A percentile compares a stretch with the other conserved stretches of the same genome.
Evolutionary conservation across 1,140 invertebrate genomes (phyloP).

Genomic region (Lucilia cuprina): DNA sequence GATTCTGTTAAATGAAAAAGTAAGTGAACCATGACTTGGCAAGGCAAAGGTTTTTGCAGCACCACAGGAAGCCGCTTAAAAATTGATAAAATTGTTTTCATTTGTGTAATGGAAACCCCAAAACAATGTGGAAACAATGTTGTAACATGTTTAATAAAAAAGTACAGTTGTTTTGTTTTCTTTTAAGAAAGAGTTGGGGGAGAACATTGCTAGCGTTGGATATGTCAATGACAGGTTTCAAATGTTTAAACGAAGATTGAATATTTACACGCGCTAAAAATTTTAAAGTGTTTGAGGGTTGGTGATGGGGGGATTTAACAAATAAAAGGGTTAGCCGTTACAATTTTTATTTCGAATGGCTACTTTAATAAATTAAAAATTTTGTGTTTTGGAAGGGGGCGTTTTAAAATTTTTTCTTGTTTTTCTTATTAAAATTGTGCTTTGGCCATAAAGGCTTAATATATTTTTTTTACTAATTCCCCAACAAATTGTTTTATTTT

Average conservation of each 20-base stretch:
- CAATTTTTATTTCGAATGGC: not conserved
- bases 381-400: not conserved
- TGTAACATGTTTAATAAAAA: not conserved
- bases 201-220: not conserved
- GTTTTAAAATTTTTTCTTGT: not conserved
- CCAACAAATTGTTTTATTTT: not conserved
- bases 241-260: slow-evolving; percentile 25
- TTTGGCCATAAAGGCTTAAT: not conserved
- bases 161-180: not conserved
- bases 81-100: slow-evolving; percentile 5
- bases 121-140: slow-evolving; percentile 18
- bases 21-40: not conserved
- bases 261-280: not conserved
- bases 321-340: slow-evolving; percentile 16
- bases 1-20: not conserved
- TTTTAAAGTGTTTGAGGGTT: not conserved
- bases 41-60: not conserved
- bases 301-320: not conserved
- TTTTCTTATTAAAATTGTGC: not conserved
- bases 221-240: slow-evolving; percentile 30
- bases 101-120: not conserved
- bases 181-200: not conserved
- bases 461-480: not conserved
- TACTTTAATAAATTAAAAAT: slow-evolving; percentile 25
- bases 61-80: slow-evolving; percentile 17